Percentiles rank a stretch among this genome's conserved stretches.
Conservation (phyloP, 2,797 vertebrate species). For the Xyrichtys novacula region DNA sequence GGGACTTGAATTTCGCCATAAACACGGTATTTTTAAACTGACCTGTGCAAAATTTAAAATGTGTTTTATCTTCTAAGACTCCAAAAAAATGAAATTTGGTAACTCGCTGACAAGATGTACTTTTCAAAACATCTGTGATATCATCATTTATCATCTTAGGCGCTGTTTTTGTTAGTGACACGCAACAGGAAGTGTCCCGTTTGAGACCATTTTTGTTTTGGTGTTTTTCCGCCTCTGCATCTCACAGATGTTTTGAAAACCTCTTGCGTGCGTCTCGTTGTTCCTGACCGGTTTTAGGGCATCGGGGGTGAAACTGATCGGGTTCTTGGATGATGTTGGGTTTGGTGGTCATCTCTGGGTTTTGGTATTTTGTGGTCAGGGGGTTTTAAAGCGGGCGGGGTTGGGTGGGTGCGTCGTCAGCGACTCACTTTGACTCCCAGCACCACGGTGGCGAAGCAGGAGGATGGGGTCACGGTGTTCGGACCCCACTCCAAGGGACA, state of each 20-base stretch:
- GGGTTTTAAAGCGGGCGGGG: neutral
- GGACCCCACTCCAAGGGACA: slow-evolving; percentile 80
- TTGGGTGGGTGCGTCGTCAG: slow-evolving; percentile 5
- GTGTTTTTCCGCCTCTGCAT: no score
- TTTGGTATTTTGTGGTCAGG: slow-evolving; percentile 2
- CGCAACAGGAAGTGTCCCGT: no score
- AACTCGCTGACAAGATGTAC: neutral
- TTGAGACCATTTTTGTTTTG: no score
- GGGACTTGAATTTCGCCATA: neutral
- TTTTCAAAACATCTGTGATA: slow-evolving; percentile 25
- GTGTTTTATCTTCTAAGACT: no score
- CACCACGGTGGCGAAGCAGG: slow-evolving; percentile 55
- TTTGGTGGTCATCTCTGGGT: slow-evolving; percentile 1
- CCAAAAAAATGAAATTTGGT: neutral
- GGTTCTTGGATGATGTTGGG: neutral
- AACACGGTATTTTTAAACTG: neutral
- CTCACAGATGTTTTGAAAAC: slow-evolving; percentile 24
- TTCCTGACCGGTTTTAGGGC: slow-evolving; percentile 10
- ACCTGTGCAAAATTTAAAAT: slow-evolving; percentile 12
- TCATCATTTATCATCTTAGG: no score
- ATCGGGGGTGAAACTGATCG: neutral
- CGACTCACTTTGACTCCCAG: slow-evolving; percentile 34
- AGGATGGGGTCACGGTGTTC: slow-evolving; percentile 58
- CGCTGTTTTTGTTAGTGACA: no score
- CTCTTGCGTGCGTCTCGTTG: neutral